Conservation (phyloP, 2,888 invertebrate genomes). For the Drosophila suboccidentalis region DNA sequence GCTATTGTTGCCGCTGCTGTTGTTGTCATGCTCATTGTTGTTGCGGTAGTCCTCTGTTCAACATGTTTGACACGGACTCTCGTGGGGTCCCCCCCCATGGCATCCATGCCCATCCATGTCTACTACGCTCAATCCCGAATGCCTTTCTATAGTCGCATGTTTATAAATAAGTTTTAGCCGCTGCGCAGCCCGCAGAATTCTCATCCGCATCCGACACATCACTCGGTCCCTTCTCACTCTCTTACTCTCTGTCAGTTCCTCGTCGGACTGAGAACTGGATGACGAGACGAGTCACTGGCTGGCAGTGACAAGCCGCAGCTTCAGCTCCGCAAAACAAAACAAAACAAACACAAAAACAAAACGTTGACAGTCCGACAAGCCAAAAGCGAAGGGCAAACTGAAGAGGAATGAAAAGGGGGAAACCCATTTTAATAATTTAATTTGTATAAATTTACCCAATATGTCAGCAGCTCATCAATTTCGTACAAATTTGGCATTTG, state of each 20-base stretch:
- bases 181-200: slow-evolving; percentile 64
- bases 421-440: slow-evolving; percentile 71
- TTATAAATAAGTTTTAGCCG: slow-evolving; percentile 68
- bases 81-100: slow-evolving; percentile 64
- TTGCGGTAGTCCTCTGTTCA: slow-evolving; percentile 75
- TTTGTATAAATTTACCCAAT: slow-evolving; percentile 79
- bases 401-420: background rate
- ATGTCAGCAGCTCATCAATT: slow-evolving; percentile 66
- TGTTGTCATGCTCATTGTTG: slow-evolving; percentile 60
- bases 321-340: slow-evolving; percentile 29
- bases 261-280: slow-evolving; percentile 13
- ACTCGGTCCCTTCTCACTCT: background rate
- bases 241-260: background rate
- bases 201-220: slow-evolving; percentile 31
- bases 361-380: slow-evolving; percentile 53
- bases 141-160: slow-evolving; percentile 44
- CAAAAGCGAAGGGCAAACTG: background rate
- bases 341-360: slow-evolving; percentile 48
- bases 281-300: slow-evolving; percentile 60
- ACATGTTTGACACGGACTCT: slow-evolving; percentile 77
- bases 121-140: slow-evolving; percentile 9
- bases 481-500: slow-evolving; percentile 31
- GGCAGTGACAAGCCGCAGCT: slow-evolving; percentile 72
- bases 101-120: background rate
- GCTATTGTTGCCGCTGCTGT: slow-evolving; percentile 48